Evolutionary conservation across 1,140 invertebrate genomes (phyloP), one percentile per base, ranked within the genome.

Genomic region (Pseudomyrmex gracilis): DNA sequence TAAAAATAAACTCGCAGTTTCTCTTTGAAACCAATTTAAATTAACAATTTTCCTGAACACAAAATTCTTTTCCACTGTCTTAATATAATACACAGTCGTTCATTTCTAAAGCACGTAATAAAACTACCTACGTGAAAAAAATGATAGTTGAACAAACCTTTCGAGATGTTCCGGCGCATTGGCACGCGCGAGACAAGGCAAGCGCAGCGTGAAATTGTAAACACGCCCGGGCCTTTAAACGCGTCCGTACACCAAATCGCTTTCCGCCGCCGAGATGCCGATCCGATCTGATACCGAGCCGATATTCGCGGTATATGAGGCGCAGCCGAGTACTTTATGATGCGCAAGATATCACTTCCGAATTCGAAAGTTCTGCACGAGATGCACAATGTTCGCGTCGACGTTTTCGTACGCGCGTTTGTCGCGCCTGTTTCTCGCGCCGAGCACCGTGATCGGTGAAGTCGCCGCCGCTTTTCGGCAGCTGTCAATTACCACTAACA

Each of bases 401-500:
- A 77, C 43, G 34, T 55, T 68, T 24, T 2, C 43, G 47, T 49
- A 0, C 47, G n/a, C 68, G n/a, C 15, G 9, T 34, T 34, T 34
- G 2, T 66, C 55, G 43, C 73, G 73, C 51, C 8, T 51, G 43
- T 43, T 45, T 13, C n/a, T 66, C 66, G 20, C 20, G 64, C 20
- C 76, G 51, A 24, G 47, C 24, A 34, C 61, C n/a, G 13, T 64
- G 63, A 24, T 34, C 73, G 71, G 7, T 47, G 45, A 47, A 53
- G 13, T 22, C 24, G 43, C n/a, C 60, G 58, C 5, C 34, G 87
- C 88, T 92, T 92, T 92, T 92, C 91, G 91, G 90, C 91, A 91
- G 91, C 92, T 92, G 91, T 93, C 92, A 93, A 91, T 91, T 92
- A 93, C 87, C 85, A 78, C 90, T 76, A 86, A 90, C 88, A 86